Evolutionary conservation across 2,797 vertebrate species (phyloP), one percentile per base, ranked within the genome.

Genomic region (Eulemur mongoz): DNA sequence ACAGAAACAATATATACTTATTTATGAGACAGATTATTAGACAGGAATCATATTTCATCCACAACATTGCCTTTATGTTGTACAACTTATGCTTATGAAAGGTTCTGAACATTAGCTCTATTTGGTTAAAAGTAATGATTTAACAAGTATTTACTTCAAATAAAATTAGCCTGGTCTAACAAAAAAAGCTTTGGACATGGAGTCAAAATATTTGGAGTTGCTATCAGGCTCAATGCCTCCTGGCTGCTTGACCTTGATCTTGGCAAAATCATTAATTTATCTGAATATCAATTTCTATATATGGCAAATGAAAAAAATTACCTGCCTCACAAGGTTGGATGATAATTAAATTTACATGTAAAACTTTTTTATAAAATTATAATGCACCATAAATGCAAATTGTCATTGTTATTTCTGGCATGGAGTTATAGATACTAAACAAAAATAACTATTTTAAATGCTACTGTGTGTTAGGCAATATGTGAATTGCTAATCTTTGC

Each of bases 311-410:
- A 79, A 78, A 70, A 87, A 43, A 72, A 32, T 73, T 67, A 85
- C 54, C 40, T 48, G n/a, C 30, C 7, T 95, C 25, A 35, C 23
- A 78, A 22, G 25, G 2, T 23, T 75, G 7, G 20, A 89, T 57
- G 18, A 95, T 32, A 89, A 95, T 85, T 63, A 81, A 83, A 94
- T 83, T 57, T 80, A 27, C 8, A 69, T 43, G 48, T 70, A 61
- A 95, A 76, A 82, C 40, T n/a, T 48, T 90, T 14, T 52, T 76
- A 82, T 76, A 75, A 61, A 90, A 89, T 96, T 80, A 76, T 40
- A 92, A 93, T 75, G 4, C 13, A 57, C 14, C n/a, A 78, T 83
- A 92, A 88, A 52, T 72, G 38, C 4, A 67, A 43, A 57, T 67
- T 79, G 1, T 25, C 43, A 72, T 90, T 91, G 32, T 69, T 75